Evolutionary conservation across 2,888 invertebrate genomes (phyloP).

Genomic region (Ommatoiulus sabulosus): DNA sequence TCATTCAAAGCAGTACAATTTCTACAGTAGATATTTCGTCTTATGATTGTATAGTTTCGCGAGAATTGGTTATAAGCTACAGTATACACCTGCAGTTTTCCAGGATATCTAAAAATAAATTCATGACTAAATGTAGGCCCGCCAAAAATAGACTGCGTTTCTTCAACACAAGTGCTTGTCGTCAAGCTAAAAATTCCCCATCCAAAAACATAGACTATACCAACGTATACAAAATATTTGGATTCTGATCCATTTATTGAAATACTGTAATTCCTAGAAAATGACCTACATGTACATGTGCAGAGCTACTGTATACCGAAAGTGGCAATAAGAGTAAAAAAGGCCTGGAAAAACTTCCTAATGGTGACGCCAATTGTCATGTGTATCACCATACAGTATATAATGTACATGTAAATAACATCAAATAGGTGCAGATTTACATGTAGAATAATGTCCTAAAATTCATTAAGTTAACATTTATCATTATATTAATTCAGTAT

Average conservation of each 20-base stretch:
- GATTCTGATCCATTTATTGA: not conserved
- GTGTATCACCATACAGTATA: not conserved
- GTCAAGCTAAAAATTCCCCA: not conserved
- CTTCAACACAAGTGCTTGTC: not conserved
- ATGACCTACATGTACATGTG: not conserved
- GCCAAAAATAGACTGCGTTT: constrained; percentile 15
- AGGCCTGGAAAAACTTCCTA: no score
- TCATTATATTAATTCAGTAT: no score
- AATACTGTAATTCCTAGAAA: not conserved
- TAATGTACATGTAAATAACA: not conserved
- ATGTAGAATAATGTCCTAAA: no score
- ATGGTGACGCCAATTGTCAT: not conserved
- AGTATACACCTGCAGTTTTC: not conserved
- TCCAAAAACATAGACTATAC: not conserved
- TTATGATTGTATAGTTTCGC: not conserved
- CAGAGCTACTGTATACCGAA: no score
- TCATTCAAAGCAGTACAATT: not conserved
- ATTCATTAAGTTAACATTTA: no score
- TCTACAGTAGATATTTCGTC: not conserved
- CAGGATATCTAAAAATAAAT: constrained; percentile 33
- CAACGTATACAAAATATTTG: not conserved
- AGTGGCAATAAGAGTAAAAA: no score
- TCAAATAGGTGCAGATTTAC: no score
- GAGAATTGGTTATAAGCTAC: not conserved
- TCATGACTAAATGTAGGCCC: constrained; percentile 8